phyloP scores from a whole-genome alignment of 2,888 invertebrate species.

The Catocala fraxini region DNA sequence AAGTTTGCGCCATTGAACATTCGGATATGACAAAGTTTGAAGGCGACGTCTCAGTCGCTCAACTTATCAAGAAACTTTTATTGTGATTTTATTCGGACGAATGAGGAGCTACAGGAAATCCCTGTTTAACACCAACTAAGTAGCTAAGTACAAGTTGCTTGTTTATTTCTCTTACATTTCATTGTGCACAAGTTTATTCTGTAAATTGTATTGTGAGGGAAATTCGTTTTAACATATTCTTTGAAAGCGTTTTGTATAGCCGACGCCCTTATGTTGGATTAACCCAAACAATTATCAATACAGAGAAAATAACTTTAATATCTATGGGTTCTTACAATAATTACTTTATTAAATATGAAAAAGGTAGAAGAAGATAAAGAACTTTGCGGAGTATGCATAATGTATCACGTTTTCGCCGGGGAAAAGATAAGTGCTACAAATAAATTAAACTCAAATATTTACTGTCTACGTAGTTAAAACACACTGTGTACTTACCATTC shows the following conservation, averaged over 20 bases:
- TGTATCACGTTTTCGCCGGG: background rate
- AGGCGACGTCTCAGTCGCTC: constrained; percentile 28
- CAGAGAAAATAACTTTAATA: background rate
- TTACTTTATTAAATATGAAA: background rate
- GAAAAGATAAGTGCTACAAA: constrained; percentile 4
- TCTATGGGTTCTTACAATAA: background rate
- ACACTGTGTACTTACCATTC: constrained; percentile 45
- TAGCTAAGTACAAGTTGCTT: constrained; percentile 31
- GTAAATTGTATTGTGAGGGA: background rate
- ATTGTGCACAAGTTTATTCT: constrained; percentile 8
- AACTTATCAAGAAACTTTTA: constrained; percentile 57
- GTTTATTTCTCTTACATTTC: constrained; percentile 24
- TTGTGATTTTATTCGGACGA: constrained; percentile 53
- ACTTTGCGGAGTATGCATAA: background rate
- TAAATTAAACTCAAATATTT: constrained; percentile 42
- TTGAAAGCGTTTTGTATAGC: background rate
- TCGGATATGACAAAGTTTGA: constrained; percentile 61
- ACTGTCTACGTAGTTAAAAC: constrained; percentile 40
- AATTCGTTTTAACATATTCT: background rate
- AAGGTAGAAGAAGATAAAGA: background rate
- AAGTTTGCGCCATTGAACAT: constrained; percentile 54
- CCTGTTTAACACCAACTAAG: constrained; percentile 42
- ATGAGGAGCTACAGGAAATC: constrained; percentile 43
- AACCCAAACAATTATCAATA: background rate
- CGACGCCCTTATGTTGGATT: background rate